phyloP scores from a whole-genome alignment of 2,113 vertebrate genomes.

The Proteles cristata region DNA sequence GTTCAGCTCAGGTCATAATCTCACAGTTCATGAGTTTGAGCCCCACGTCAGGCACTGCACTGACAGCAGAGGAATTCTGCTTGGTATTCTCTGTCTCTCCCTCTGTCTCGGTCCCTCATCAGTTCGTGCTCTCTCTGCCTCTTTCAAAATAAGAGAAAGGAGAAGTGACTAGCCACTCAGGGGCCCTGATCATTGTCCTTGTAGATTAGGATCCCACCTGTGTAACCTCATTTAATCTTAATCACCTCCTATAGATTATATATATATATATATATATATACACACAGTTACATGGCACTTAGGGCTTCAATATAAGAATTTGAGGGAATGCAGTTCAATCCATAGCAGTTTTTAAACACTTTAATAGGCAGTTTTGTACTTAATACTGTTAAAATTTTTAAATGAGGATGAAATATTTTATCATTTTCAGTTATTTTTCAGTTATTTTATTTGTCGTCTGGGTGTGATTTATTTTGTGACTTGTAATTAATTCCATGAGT shows the following conservation, averaged over 20 bases:
- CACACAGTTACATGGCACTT: neutral
- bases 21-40: no score
- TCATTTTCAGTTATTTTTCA: neutral
- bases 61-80: no score
- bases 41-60: no score
- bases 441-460: neutral
- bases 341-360: neutral
- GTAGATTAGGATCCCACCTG: neutral
- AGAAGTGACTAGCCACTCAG: neutral
- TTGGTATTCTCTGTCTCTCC: no score
- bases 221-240: neutral
- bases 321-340: neutral
- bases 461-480: neutral
- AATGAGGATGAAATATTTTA: neutral
- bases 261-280: neutral
- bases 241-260: neutral
- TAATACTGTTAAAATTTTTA: neutral
- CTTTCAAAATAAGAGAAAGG: no score
- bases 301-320: neutral
- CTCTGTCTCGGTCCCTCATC: no score
- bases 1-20: no score
- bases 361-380: neutral
- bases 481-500: neutral
- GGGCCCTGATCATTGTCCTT: neutral
- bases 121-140: no score